These are phyloP conservation scores for Phodopus roborovskii DNA, from an alignment of 2,113 vertebrate species.

Conservation along the genomic window DNA sequence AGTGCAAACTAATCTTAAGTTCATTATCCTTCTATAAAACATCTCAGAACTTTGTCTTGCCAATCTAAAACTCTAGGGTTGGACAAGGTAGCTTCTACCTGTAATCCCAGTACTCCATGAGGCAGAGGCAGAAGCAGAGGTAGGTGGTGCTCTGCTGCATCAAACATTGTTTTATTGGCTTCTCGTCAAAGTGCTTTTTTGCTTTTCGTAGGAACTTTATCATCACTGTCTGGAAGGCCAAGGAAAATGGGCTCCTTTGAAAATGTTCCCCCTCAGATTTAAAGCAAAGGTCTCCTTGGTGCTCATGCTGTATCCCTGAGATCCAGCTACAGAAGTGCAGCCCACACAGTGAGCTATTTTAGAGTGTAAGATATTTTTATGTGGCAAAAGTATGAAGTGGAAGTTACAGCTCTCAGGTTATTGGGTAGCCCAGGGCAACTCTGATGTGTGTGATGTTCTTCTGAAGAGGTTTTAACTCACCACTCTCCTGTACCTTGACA, in stretches of 20 bases:
- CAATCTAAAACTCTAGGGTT: not conserved
- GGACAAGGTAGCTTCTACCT: not conserved
- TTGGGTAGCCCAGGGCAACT: not conserved
- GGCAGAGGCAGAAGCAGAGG: not conserved
- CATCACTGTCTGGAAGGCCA: not conserved
- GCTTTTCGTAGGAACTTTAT: not conserved
- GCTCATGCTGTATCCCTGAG: not conserved
- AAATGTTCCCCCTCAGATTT: not conserved
- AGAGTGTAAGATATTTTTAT: slow-evolving; percentile 41
- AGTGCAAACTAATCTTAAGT: not conserved
- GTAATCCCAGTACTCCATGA: not conserved
- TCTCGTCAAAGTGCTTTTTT: not conserved
- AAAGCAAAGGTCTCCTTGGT: not conserved
- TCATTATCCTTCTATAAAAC: not conserved
- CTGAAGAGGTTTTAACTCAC: not conserved
- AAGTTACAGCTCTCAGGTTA: slow-evolving; percentile 36
- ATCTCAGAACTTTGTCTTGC: not conserved
- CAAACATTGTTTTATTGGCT: not conserved
- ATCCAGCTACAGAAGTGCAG: not conserved
- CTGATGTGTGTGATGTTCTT: not conserved
- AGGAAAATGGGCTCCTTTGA: slow-evolving; percentile 10
- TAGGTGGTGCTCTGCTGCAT: not conserved
- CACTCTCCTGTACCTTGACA: not conserved
- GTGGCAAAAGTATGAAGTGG: slow-evolving; percentile 18
- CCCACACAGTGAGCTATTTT: slow-evolving; percentile 47